phyloP scores from a whole-genome alignment of 53 echinoderm and acorn worm species.

The Paracentrotus lividus region DNA sequence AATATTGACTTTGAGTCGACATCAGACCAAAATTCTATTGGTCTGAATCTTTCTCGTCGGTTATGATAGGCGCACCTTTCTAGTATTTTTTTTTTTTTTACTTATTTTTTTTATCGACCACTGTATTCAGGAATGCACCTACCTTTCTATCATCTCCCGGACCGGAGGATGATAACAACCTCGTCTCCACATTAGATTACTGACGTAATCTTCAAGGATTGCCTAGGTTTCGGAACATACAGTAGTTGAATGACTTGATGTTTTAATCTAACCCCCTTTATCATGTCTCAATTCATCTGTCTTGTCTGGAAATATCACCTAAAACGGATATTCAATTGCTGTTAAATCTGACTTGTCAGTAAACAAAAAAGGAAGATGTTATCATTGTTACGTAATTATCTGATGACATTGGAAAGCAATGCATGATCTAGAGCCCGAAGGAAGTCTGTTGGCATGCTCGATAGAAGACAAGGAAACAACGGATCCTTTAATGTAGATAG shows the following conservation, averaged over 20 bases:
- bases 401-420: constrained; percentile 9
- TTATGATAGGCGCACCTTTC: no score
- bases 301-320: not conserved
- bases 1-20: no score
- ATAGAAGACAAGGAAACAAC: constrained; percentile 12
- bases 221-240: not conserved
- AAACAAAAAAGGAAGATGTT: not conserved
- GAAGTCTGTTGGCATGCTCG: not conserved
- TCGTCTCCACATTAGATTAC: not conserved
- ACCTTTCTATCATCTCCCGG: constrained; percentile 13
- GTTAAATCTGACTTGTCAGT: constrained; percentile 11
- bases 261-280: not conserved
- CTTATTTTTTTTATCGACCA: not conserved
- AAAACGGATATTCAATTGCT: not conserved
- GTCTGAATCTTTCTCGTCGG: no score
- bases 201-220: not conserved
- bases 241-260: constrained; percentile 45
- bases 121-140: not conserved
- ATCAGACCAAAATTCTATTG: no score
- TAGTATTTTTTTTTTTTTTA: no score
- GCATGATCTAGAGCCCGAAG: not conserved
- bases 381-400: constrained; percentile 44
- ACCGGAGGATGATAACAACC: constrained; percentile 40
- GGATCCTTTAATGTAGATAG: not conserved
- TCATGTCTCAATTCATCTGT: not conserved